Percentiles rank a stretch among this genome's conserved stretches.
These are phyloP conservation scores for Sandelia bainsii DNA, from an alignment of 2,797 vertebrate genomes.

Conservation along the genomic window DNA sequence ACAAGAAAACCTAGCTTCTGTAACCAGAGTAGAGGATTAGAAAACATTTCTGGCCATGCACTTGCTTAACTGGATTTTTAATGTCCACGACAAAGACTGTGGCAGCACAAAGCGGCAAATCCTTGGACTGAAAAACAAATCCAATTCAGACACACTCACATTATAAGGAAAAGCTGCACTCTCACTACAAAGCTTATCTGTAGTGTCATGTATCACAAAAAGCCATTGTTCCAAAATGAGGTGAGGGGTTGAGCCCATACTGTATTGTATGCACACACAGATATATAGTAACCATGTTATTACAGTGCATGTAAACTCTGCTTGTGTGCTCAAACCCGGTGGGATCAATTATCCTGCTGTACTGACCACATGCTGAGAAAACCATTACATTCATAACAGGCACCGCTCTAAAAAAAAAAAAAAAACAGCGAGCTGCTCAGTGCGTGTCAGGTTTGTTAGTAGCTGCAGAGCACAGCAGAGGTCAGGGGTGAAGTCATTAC, in stretches of 20 bases:
- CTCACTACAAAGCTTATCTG: background rate
- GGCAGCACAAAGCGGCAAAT: no score
- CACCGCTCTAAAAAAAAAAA: background rate
- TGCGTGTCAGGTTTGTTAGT: conserved; percentile 1
- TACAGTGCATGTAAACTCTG: background rate
- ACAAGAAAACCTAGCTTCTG: background rate
- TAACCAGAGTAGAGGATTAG: background rate
- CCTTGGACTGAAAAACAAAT: background rate
- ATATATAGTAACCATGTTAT: background rate
- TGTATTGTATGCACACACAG: no score
- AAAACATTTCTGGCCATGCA: background rate
- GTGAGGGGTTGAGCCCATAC: no score
- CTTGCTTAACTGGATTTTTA: background rate
- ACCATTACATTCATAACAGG: conserved; percentile 6
- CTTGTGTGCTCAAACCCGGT: conserved; percentile 9
- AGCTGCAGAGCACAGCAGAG: conserved; percentile 13
- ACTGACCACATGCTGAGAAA: conserved; percentile 23
- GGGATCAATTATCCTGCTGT: conserved; percentile 32
- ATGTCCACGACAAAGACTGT: no score
- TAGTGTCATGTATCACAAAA: background rate
- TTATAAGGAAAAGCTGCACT: background rate
- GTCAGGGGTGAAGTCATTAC: conserved; percentile 17
- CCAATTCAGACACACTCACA: background rate
- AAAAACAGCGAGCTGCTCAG: background rate
- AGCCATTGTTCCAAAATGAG: background rate